phyloP scores from a whole-genome alignment of 92 coral and sea anemone species.

The Parazoanthus darwini region DNA sequence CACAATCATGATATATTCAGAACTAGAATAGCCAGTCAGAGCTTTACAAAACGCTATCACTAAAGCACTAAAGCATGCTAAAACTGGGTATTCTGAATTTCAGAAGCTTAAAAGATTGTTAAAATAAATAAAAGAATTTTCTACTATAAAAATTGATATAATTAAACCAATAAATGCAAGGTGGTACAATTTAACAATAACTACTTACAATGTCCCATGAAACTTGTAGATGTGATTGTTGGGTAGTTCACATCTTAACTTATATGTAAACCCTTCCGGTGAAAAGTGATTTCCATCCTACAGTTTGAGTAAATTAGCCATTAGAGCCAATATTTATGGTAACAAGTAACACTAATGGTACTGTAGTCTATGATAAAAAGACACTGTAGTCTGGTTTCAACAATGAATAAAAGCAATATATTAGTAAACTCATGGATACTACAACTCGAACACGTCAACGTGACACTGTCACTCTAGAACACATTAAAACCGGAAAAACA shows the following conservation, averaged over 20 bases:
- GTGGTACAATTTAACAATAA: constrained; percentile 9
- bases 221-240: constrained; percentile 94
- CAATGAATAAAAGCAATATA: too few species aligned
- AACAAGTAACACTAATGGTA: too few species aligned
- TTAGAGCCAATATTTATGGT: background rate
- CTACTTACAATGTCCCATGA: constrained; percentile 92
- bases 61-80: background rate
- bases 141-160: too few species aligned
- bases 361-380: background rate
- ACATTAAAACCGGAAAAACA: too few species aligned
- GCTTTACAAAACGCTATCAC: background rate
- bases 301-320: constrained; percentile 15
- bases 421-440: too few species aligned
- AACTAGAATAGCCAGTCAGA: background rate
- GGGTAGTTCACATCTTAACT: constrained; percentile 85
- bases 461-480: too few species aligned
- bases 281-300: constrained; percentile 49
- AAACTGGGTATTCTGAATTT: background rate
- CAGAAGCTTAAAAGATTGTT: background rate
- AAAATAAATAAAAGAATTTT: background rate
- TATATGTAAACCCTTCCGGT: constrained; percentile 65
- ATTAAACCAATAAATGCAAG: background rate
- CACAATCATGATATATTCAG: background rate
- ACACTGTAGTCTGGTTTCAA: too few species aligned
- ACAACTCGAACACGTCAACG: too few species aligned